Percentiles rank a stretch among this genome's conserved stretches.
Evolutionary conservation across 2,888 invertebrate genomes (phyloP).

Genomic region (Apamea crenata): DNA sequence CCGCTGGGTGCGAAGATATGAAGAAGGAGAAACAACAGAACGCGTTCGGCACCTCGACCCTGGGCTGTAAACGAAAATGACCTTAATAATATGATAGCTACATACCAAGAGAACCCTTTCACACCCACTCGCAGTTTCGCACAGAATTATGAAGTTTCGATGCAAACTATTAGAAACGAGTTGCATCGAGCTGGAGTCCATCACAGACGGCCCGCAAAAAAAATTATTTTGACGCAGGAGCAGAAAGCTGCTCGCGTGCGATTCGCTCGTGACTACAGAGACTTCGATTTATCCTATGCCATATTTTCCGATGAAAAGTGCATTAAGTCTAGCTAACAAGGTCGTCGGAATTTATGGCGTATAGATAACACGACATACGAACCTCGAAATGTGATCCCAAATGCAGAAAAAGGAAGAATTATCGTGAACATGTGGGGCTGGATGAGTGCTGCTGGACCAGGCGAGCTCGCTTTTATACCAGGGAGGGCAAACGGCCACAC

Average conservation of each 20-base stretch:
- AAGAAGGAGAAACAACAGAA: too few relatives aligned
- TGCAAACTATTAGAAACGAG: not conserved
- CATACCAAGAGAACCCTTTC: not conserved
- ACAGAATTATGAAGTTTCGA: not conserved
- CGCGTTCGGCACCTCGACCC: too few relatives aligned
- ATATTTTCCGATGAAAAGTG: slow-evolving; percentile 9
- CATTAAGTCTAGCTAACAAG: not conserved
- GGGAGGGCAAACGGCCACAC: not conserved
- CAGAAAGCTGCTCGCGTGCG: not conserved
- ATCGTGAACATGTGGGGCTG: not conserved
- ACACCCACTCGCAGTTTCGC: not conserved
- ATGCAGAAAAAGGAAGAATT: not conserved
- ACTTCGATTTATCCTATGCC: not conserved
- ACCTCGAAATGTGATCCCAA: not conserved
- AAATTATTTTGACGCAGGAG: not conserved
- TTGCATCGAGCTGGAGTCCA: not conserved
- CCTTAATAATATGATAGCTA: too few relatives aligned
- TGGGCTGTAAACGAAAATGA: too few relatives aligned
- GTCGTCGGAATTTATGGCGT: slow-evolving; percentile 3
- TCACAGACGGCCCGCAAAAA: not conserved
- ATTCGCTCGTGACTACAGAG: not conserved
- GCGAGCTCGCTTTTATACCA: not conserved
- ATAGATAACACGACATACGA: slow-evolving; percentile 4
- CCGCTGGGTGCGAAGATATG: too few relatives aligned
- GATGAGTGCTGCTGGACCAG: slow-evolving; percentile 1